Percentiles rank a stretch among this genome's conserved stretches.
These are phyloP conservation scores for Synergus umbraculus DNA, from an alignment of 2,888 invertebrate genomes.

Conservation along the genomic window DNA sequence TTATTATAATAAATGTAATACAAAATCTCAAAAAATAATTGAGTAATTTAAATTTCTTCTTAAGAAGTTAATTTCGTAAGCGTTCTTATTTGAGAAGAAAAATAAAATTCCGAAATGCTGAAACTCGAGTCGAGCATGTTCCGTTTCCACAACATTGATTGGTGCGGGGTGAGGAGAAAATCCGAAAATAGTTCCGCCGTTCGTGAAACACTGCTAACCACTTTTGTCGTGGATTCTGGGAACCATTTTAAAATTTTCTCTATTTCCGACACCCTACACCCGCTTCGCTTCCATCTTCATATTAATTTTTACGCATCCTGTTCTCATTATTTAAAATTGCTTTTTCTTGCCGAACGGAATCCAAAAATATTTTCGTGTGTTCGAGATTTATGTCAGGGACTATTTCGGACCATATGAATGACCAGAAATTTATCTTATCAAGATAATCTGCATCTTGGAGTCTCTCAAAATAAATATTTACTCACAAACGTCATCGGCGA, in stretches of 20 bases:
- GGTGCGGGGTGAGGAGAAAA: neutral
- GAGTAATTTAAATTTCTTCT: too few species aligned
- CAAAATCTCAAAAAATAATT: too few species aligned
- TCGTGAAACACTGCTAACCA: conserved; percentile 2
- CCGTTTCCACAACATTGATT: conserved; percentile 11
- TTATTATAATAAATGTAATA: too few species aligned
- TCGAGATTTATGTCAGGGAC: neutral
- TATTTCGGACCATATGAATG: conserved; percentile 6
- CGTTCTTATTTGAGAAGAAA: neutral
- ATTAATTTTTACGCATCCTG: neutral
- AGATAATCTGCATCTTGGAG: neutral
- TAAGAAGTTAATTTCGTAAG: neutral
- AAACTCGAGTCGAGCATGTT: neutral
- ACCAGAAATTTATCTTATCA: conserved; percentile 1
- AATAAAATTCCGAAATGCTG: conserved; percentile 8
- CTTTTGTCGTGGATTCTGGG: neutral
- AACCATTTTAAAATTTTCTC: conserved; percentile 6
- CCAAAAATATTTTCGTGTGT: neutral
- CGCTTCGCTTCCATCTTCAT: neutral
- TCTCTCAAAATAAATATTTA: neutral
- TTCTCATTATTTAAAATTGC: neutral
- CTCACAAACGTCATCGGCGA: neutral
- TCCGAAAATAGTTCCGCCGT: conserved; percentile 24
- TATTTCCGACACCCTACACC: neutral
- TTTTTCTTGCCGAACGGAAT: neutral